Evolutionary conservation across 2,113 vertebrate species (phyloP), one percentile per base, ranked within the genome.

Genomic region (Mus pahari): DNA sequence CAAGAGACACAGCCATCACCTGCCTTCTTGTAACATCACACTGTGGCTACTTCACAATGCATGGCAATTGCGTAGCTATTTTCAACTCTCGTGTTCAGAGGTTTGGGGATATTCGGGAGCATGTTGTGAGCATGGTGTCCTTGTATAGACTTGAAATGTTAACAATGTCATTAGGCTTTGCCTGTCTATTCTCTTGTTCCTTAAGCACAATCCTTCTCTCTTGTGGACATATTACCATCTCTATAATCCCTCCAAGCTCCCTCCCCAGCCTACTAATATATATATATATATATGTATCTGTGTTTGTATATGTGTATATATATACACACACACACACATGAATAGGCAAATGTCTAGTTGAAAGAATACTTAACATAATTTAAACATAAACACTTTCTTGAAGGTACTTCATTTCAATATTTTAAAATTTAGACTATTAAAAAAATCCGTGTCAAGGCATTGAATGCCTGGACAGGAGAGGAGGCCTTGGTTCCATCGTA

Each of bases 401-500:
- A 3, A 91, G n/a, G 88, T 96, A 86, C 53, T 94, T 91, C 81
- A n/a, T 77, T 73, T 96, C 87, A 97, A 94, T 88, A 71, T 90
- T 92, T 68, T 53, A 42, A 97, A 83, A 60, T 60, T 39, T 24
- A 60, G 53, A 58, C 13, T 39, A 26, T 39, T 58, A 58, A 39
- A 77, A n/a, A n/a, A n/a, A 24, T 89, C 28, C 0, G 0, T 66
- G 13, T 31, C 28, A 78, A 82, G 68, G n/a, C 1, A 28, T 86
- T 97, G 97, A 60, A 50, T 74, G 10, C 74, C 73, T 3, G 26
- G 36, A 70, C 58, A 70, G 93, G 70, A 86, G 95, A 39, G 39
- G 86, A 22, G 92, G 96, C 91, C 64, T 66, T 74, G 77, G 92
- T 48, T 55, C 64, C 64, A 77, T 93, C 93, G 64, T 33, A 0